These are phyloP conservation scores for Euleptes europaea DNA, from an alignment of 2,113 vertebrate species.

Conservation along the genomic window DNA sequence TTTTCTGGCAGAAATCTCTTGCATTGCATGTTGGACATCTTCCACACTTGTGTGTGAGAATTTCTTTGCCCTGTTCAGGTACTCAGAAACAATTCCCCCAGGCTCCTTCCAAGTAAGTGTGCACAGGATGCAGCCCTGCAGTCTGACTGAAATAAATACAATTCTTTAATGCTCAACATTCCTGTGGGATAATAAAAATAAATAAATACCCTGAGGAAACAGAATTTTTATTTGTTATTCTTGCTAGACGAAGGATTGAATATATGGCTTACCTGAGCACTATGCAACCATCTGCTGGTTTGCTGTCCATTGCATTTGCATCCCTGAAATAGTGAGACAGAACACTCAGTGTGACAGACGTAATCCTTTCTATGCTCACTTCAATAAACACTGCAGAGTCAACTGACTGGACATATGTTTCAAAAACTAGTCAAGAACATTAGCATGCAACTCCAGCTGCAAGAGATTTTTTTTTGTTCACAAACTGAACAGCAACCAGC, in stretches of 20 bases:
- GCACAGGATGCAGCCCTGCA: background rate
- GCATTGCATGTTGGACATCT: background rate
- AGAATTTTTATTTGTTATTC: background rate
- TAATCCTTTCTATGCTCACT: slow-evolving; percentile 40
- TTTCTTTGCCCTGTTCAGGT: background rate
- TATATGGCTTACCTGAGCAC: slow-evolving; percentile 69
- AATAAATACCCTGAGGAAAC: background rate
- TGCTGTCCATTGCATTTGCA: slow-evolving; percentile 57
- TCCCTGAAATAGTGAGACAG: slow-evolving; percentile 77
- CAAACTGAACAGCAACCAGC: slow-evolving; percentile 70
- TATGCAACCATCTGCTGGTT: slow-evolving; percentile 58
- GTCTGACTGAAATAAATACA: background rate
- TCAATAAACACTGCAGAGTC: slow-evolving; percentile 52
- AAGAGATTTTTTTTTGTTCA: slow-evolving; percentile 59
- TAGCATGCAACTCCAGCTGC: slow-evolving; percentile 84
- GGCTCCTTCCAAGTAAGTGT: background rate
- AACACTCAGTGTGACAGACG: slow-evolving; percentile 70
- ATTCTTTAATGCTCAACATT: accelerated
- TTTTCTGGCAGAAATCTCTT: slow-evolving; percentile 1
- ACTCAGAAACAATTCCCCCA: background rate
- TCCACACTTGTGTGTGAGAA: background rate
- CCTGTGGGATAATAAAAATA: background rate
- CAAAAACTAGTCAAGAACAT: slow-evolving; percentile 59
- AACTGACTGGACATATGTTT: slow-evolving; percentile 68
- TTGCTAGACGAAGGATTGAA: background rate